Evolutionary conservation across 2,888 invertebrate genomes (phyloP), one percentile per base, ranked within the genome.

Genomic region (Lepidocyrtinus sp.): DNA sequence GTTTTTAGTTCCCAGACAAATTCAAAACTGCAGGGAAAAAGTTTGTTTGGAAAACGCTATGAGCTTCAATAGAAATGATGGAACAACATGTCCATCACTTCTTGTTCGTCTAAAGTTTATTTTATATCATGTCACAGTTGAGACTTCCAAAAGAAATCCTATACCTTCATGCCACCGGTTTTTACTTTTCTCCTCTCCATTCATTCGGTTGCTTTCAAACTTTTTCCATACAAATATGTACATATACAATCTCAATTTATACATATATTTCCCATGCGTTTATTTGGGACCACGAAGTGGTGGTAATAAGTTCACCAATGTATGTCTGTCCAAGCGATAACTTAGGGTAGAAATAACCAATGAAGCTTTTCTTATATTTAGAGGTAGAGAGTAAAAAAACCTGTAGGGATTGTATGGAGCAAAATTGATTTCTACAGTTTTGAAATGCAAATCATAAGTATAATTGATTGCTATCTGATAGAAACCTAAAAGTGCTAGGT

Each of bases 21-120:
- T 12, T 50, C 15, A 2, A 15, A 7, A 36, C 5, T 12, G 12
- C 12, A 50, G 15, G 50, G 17, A n/a, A 17, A 50, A 50, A 50
- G n/a, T 15, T n/a, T 50, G 50, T 17, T 50, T 50, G 12, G n/a
- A 50, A 50, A 50, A 50, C 50, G 12, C 50, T 12, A 50, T n/a
- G n/a, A 50, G 50, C 50, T n/a, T 50, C 50, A 50, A 50, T 50
- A 50, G 17, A 50, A 50, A 50, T 50, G 50, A 50, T 50, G 50
- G 50, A 50, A 50, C 12, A 50, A 50, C 50, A 50, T 50, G 50
- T 50, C 50, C 50, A 50, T 50, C 50, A 50, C 12, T 50, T 50
- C n/a, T n/a, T 50, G 17, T 50, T 50, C 50, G 17, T 50, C n/a
- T 50, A 17, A 50, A 50, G 50, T 50, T 50, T 36, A 7, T 50